phyloP scores from a whole-genome alignment of 2,888 invertebrate genomes.

The Amblyjoppa proteus region DNA sequence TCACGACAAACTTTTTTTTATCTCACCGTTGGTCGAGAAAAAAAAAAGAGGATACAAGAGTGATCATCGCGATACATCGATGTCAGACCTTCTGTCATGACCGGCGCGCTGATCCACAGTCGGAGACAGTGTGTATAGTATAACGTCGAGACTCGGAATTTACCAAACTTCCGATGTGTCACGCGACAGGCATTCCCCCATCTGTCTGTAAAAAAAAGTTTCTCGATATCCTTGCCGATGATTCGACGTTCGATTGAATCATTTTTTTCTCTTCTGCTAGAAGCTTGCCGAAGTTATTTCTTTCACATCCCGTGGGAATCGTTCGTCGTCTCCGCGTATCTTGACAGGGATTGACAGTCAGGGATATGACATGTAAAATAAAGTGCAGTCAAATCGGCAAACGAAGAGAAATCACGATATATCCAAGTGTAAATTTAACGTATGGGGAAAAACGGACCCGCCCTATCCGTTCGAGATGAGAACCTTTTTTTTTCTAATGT shows the following conservation, averaged over 20 bases:
- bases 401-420: background rate
- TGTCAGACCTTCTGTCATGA: constrained; percentile 3
- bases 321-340: background rate
- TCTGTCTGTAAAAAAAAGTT: background rate
- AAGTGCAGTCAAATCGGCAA: background rate
- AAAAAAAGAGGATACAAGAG: background rate
- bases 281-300: background rate
- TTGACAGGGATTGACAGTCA: background rate
- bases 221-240: background rate
- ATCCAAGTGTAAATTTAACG: too few relatives aligned
- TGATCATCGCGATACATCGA: constrained; percentile 7
- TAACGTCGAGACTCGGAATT: background rate
- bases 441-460: too few relatives aligned
- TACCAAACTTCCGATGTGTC: background rate
- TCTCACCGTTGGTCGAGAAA: background rate
- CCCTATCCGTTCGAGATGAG: too few relatives aligned
- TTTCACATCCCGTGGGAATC: background rate
- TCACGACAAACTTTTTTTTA: background rate
- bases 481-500: too few relatives aligned
- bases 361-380: background rate
- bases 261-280: background rate
- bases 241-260: background rate
- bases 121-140: background rate
- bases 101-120: background rate
- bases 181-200: background rate